A percentile compares a stretch with the other conserved stretches of the same genome.
Evolutionary conservation across 2,797 vertebrate species (phyloP).

Genomic region (Crotalus adamanteus): DNA sequence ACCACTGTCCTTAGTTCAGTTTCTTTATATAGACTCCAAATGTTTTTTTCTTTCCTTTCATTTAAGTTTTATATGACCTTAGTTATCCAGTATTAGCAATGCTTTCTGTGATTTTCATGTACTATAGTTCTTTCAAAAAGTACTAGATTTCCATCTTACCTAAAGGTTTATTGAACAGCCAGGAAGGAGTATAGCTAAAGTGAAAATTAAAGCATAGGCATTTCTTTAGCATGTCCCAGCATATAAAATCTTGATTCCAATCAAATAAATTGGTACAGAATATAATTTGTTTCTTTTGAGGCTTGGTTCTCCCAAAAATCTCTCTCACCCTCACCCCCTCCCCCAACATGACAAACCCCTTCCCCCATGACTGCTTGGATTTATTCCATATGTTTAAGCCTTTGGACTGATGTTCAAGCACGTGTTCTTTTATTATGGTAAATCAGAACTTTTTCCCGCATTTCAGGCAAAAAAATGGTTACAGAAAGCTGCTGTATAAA

Average conservation of each 20-base stretch:
- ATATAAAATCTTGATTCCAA: slow-evolving; percentile 9
- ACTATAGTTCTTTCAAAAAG: background rate
- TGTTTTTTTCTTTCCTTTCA: background rate
- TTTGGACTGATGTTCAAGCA: background rate
- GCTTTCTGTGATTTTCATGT: background rate
- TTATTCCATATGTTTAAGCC: background rate
- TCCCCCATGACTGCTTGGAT: background rate
- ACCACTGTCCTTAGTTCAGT: background rate
- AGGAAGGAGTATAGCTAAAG: background rate
- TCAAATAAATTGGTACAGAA: background rate
- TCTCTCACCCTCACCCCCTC: background rate
- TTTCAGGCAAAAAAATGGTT: background rate
- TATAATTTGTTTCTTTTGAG: slow-evolving; percentile 18
- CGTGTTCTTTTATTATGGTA: background rate
- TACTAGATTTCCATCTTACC: background rate
- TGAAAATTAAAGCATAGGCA: slow-evolving; percentile 2
- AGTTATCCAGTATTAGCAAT: background rate
- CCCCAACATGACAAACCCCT: background rate
- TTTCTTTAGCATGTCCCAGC: background rate
- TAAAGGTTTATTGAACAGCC: background rate
- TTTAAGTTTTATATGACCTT: background rate
- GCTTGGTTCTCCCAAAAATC: slow-evolving; percentile 16
- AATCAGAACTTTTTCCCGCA: background rate
- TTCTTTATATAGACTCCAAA: background rate
- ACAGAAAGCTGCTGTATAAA: background rate